A percentile compares a stretch with the other conserved stretches of the same genome.
These are phyloP conservation scores for Dromaius novaehollandiae DNA, from an alignment of 2,113 vertebrate species.

Conservation along the genomic window DNA sequence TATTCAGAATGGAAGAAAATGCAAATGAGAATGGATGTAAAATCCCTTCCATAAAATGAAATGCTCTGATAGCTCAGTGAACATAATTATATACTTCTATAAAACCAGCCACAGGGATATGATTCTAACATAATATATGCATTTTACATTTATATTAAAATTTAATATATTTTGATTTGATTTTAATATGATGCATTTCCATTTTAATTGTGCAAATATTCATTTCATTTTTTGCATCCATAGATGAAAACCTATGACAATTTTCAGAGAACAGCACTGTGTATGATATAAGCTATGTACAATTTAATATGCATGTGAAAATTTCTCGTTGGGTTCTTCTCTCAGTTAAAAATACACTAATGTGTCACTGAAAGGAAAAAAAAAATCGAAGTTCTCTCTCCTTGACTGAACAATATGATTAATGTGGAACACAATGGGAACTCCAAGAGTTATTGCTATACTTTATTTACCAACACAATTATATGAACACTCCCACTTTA, in stretches of 20 bases:
- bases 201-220: neutral
- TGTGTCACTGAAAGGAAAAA: neutral
- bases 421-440: neutral
- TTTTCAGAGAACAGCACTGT: neutral
- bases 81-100: neutral
- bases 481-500: neutral
- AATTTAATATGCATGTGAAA: neutral
- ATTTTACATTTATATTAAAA: neutral
- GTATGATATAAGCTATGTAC: neutral
- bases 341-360: neutral
- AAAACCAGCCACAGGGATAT: neutral
- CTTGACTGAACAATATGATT: neutral
- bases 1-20: neutral
- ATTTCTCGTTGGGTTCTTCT: neutral
- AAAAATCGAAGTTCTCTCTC: neutral
- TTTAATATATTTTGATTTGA: neutral
- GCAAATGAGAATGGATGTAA: neutral
- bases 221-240: neutral
- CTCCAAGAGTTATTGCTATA: neutral
- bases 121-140: neutral
- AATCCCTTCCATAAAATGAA: neutral
- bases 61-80: neutral
- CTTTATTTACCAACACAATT: neutral
- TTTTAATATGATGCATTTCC: neutral
- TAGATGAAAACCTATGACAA: neutral